Conservation (phyloP, 2,888 invertebrate species). For the Camponotus fellah region DNA sequence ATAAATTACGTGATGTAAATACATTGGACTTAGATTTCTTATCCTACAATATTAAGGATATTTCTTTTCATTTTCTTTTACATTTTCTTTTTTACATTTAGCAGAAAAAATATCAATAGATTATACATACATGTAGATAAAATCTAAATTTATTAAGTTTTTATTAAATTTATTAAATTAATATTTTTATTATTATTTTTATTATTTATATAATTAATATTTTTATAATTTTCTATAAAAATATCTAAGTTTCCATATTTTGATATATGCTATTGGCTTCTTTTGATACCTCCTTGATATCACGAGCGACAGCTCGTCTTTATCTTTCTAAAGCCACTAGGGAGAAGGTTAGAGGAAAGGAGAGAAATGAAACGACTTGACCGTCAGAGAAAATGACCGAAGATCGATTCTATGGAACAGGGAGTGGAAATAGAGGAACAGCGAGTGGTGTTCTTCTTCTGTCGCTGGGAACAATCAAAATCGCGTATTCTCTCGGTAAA, state of each 20-base stretch:
- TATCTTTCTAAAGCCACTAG: constrained; percentile 23
- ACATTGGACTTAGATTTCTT: neutral
- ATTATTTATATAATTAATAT: too few relatives aligned
- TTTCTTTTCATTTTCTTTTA: neutral
- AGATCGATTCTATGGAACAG: constrained; percentile 31
- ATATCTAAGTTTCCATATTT: neutral
- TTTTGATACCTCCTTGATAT: neutral
- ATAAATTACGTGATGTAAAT: neutral
- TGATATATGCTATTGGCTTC: neutral
- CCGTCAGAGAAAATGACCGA: constrained; percentile 49
- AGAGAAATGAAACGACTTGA: constrained; percentile 49
- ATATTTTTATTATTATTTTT: neutral
- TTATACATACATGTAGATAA: neutral
- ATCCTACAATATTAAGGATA: neutral
- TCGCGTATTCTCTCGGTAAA: constrained; percentile 59
- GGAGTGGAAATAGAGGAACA: constrained; percentile 41
- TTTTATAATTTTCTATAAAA: neutral
- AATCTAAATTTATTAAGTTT: neutral
- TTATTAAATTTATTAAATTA: too few relatives aligned
- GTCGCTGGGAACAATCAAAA: constrained; percentile 51
- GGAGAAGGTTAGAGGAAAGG: neutral
- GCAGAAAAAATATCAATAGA: neutral
- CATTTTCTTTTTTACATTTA: neutral
- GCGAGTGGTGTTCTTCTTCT: constrained; percentile 38
- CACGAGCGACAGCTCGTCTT: constrained; percentile 8